phyloP scores from a whole-genome alignment of 2,888 invertebrate species.

The Dryococelus australis region DNA sequence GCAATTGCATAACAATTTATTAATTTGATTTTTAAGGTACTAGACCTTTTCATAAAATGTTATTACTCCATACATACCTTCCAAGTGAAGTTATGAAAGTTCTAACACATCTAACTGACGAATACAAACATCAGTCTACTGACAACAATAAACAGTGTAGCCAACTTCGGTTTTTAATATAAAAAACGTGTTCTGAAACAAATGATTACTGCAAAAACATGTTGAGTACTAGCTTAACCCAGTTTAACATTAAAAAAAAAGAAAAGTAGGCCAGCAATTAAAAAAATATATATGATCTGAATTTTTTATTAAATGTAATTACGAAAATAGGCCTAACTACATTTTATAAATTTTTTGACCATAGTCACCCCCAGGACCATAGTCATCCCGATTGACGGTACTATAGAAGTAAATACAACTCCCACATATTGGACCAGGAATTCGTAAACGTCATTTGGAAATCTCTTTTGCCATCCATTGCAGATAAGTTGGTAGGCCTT shows the following conservation, averaged over 20 bases:
- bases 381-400: background rate
- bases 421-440: too few species aligned
- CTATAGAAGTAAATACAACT: too few species aligned
- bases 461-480: too few species aligned
- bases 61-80: background rate
- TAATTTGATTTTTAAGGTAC: background rate
- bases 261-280: background rate
- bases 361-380: too few species aligned
- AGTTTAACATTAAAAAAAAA: background rate
- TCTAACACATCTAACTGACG: background rate
- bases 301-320: background rate
- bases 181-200: background rate
- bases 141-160: background rate
- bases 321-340: background rate
- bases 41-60: background rate
- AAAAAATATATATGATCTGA: background rate
- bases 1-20: background rate
- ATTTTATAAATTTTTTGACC: background rate
- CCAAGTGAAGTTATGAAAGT: background rate
- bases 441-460: too few species aligned
- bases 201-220: background rate
- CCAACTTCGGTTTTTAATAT: background rate
- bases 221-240: background rate
- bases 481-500: too few species aligned
- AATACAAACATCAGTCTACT: background rate